phyloP scores from a whole-genome alignment of 2,113 vertebrate genomes.

The Catharus fuscescens region DNA sequence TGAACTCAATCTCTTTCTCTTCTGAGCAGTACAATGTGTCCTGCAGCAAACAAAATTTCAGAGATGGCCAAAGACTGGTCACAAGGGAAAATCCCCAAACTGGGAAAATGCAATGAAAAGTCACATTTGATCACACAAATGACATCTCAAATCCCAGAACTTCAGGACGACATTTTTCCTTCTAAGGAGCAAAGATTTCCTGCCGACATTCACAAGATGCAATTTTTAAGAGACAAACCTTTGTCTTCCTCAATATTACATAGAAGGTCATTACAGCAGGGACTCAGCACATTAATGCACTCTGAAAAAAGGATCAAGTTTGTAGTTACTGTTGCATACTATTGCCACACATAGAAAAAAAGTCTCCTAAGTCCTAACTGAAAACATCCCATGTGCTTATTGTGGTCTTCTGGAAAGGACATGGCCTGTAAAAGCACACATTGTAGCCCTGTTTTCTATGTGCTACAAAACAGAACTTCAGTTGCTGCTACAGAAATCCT shows the following conservation, averaged over 20 bases:
- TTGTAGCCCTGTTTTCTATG: neutral
- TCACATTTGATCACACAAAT: neutral
- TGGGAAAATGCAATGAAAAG: neutral
- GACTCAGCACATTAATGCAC: neutral
- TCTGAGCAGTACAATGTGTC: neutral
- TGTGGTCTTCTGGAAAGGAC: neutral
- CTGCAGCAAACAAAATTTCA: neutral
- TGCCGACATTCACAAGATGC: neutral
- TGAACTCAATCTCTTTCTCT: neutral
- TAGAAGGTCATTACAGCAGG: neutral
- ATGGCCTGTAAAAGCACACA: neutral
- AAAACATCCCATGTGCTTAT: neutral
- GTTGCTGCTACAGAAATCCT: neutral
- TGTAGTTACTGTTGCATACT: neutral
- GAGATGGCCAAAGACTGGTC: neutral
- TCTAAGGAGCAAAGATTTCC: neutral
- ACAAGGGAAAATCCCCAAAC: neutral
- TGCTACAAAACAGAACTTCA: neutral
- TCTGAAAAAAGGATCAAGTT: neutral
- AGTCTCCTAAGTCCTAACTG: neutral
- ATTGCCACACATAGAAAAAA: neutral
- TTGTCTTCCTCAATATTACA: neutral
- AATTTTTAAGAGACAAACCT: neutral
- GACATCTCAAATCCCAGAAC: neutral
- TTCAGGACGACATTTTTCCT: neutral